These are phyloP conservation scores for Botia almorhae DNA, from an alignment of 2,797 vertebrate species.

Conservation along the genomic window DNA sequence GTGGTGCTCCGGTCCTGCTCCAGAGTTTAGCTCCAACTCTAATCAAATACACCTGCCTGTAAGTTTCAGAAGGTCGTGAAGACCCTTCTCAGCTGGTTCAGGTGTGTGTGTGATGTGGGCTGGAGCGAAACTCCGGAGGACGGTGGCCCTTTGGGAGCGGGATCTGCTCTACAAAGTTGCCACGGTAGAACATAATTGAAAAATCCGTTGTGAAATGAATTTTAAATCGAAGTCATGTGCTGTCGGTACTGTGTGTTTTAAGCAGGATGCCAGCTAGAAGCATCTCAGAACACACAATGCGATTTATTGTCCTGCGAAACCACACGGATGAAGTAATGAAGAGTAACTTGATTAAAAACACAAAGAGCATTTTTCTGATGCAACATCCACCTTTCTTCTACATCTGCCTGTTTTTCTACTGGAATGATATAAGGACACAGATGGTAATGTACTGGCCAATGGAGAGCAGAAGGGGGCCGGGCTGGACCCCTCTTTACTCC, in stretches of 20 bases:
- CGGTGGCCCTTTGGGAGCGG: background rate
- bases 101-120: background rate
- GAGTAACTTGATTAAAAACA: constrained; percentile 25
- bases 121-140: background rate
- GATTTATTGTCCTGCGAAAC: background rate
- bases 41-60: background rate
- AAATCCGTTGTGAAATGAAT: constrained; percentile 1
- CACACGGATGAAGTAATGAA: constrained; percentile 8
- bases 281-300: constrained; percentile 17
- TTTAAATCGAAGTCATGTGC: background rate
- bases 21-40: background rate
- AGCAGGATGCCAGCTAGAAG: background rate
- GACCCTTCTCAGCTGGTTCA: background rate
- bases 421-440: constrained; percentile 75
- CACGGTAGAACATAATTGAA: background rate
- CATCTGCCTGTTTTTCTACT: constrained; percentile 58
- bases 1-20: background rate
- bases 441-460: constrained; percentile 80
- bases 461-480: constrained; percentile 78
- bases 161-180: background rate
- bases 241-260: background rate
- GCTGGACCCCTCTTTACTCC: constrained; percentile 71
- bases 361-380: constrained; percentile 27
- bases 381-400: constrained; percentile 40
- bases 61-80: background rate